Evolutionary conservation across 1,140 invertebrate genomes (phyloP), one percentile per base, ranked within the genome.

Genomic region (Phymastichus coffea): DNA sequence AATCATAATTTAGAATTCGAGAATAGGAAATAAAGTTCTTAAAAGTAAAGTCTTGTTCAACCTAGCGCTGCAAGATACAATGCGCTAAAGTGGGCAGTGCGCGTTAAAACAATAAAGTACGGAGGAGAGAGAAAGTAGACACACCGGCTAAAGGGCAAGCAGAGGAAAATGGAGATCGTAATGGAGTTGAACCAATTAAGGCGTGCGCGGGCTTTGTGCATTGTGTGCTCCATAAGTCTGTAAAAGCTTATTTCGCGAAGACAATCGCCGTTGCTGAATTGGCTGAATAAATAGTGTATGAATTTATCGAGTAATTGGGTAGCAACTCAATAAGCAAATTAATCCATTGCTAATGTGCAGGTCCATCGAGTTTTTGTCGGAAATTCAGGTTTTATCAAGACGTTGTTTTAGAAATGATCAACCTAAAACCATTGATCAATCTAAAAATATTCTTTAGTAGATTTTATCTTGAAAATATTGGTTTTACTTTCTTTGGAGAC

Each of bases 51-150:
- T 38, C 35, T 28, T 41, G 3, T 37, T 51, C n/a, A n/a, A 2
- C 30, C 19, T 6, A 28, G 10, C 8, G 22, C 9, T 37, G 8
- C 0, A 22, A 26, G 2, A 6, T 17, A 38, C 35, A 7, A 19
- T 3, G n/a, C n/a, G n/a, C n/a, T 14, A 20, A 41, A 43, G 22
- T 28, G 25, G 20, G 33, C 22, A n/a, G 25, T n/a, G n/a, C 15
- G 28, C 41, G 4, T 35, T 46, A 55, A 44, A 15, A 35, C 41
- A 55, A 55, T 44, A 55, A 35, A 55, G 19, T 23, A 17, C 47
- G 46, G n/a, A n/a, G n/a, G n/a, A n/a, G n/a, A n/a, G 54, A 38
- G 44, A 57, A 48, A 57, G 43, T 47, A 57, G 20, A 15, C n/a
- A n/a, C n/a, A n/a, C n/a, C n/a, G n/a, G n/a, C 15, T n/a, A 35